Conservation (phyloP, 2,797 vertebrate genomes). For the Anas bahamensis region DNA sequence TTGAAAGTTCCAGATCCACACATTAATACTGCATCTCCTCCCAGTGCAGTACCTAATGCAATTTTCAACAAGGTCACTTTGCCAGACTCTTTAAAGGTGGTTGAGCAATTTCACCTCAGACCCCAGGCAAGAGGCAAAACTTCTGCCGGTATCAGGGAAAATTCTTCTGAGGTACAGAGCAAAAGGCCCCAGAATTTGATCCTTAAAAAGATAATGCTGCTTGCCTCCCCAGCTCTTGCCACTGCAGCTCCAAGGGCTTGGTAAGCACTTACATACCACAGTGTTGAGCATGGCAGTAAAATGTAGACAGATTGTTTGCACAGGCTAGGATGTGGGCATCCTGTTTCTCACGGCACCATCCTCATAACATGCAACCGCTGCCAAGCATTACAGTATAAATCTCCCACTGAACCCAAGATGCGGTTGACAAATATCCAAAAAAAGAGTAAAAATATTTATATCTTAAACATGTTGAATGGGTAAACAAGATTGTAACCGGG, state of each 20-base stretch:
- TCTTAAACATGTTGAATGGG: neutral
- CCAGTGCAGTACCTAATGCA: neutral
- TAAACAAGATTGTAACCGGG: conserved; percentile 3
- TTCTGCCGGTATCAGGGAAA: neutral
- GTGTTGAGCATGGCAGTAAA: neutral
- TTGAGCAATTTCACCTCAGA: neutral
- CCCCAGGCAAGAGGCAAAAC: neutral
- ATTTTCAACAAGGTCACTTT: neutral
- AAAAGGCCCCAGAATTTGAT: neutral
- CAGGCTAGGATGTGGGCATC: neutral
- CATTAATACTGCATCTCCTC: neutral
- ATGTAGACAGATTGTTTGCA: neutral
- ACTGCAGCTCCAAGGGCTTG: neutral
- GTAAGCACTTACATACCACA: neutral
- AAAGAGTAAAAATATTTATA: conserved; percentile 27
- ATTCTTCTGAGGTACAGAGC: neutral
- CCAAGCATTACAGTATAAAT: neutral
- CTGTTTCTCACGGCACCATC: conserved; percentile 31
- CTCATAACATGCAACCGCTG: neutral
- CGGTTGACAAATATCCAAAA: neutral
- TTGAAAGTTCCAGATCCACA: neutral
- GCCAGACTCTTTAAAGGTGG: neutral
- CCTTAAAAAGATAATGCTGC: neutral
- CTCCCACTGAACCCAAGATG: neutral
- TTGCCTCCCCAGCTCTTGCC: neutral